Percentiles rank a stretch among this genome's conserved stretches.
Conservation (phyloP, 1,140 invertebrate species). For the Meloidogyne exigua region DNA sequence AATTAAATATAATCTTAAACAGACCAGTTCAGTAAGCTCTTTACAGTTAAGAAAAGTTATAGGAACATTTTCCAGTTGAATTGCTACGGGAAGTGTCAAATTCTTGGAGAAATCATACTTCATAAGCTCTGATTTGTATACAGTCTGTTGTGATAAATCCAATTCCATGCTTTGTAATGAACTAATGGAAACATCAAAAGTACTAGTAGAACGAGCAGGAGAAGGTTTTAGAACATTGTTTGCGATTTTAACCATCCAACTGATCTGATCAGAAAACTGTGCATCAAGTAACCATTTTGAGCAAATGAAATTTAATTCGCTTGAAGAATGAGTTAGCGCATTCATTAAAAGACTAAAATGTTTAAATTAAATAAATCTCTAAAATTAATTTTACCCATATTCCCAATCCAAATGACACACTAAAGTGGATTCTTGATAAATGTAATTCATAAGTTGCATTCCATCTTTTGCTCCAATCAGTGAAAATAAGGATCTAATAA, state of each 20-base stretch:
- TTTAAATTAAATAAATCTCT: too few relatives aligned
- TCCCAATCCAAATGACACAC: conserved; percentile 1
- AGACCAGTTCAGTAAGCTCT: conserved; percentile 10
- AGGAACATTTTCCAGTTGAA: conserved; percentile 1
- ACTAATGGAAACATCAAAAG: background rate
- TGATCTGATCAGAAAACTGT: background rate
- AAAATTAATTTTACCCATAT: background rate
- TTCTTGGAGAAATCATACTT: background rate
- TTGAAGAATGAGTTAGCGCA: background rate
- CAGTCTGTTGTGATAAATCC: background rate
- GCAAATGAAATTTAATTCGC: background rate
- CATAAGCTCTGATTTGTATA: background rate
- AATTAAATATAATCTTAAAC: background rate
- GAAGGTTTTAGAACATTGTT: background rate
- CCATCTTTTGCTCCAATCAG: background rate
- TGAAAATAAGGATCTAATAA: conserved; percentile 7
- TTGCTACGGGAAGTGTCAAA: background rate
- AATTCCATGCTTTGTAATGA: background rate
- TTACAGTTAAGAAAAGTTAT: background rate
- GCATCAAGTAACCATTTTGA: conserved; percentile 14
- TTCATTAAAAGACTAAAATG: conserved; percentile 11
- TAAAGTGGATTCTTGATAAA: background rate
- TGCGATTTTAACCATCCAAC: background rate
- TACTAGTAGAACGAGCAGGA: background rate
- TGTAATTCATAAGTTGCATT: background rate